A percentile compares a stretch with the other conserved stretches of the same genome.
Conservation (phyloP, 2,113 vertebrate species). For the Myxocyprinus asiaticus region DNA sequence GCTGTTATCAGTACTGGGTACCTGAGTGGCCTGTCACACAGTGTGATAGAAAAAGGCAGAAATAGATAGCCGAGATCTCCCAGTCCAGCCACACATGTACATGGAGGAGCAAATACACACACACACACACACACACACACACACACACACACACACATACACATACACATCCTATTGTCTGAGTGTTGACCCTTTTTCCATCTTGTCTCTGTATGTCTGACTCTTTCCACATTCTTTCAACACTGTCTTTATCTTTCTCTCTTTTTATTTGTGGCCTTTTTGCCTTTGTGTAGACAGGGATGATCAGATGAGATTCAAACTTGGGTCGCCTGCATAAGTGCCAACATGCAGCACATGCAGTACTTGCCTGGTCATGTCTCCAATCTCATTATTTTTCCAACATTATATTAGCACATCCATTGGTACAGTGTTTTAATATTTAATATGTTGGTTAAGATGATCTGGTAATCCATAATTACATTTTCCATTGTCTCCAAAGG, state of each 20-base stretch:
- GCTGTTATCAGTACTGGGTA: conserved; percentile 1
- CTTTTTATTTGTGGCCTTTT: neutral
- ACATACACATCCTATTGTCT: neutral
- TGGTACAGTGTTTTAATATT: neutral
- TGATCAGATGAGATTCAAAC: neutral
- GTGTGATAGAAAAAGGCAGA: conserved; percentile 7
- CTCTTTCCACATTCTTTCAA: too few relatives aligned
- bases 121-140: neutral
- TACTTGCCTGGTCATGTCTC: neutral
- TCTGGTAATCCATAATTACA: too few relatives aligned
- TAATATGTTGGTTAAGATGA: neutral
- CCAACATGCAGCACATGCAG: neutral
- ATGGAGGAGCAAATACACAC: neutral
- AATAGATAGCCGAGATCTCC: neutral
- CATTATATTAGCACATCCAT: neutral
- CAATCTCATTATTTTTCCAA: neutral
- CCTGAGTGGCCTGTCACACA: conserved; percentile 21
- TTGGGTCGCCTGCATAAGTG: neutral
- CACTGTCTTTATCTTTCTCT: neutral
- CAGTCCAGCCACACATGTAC: neutral
- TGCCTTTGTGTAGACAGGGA: neutral
- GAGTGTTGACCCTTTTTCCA: neutral
- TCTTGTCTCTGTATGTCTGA: neutral
- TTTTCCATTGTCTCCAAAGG: too few relatives aligned
- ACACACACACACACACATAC: neutral